Conservation (phyloP, 2,113 vertebrate species). For the Sclerurus mexicanus region DNA sequence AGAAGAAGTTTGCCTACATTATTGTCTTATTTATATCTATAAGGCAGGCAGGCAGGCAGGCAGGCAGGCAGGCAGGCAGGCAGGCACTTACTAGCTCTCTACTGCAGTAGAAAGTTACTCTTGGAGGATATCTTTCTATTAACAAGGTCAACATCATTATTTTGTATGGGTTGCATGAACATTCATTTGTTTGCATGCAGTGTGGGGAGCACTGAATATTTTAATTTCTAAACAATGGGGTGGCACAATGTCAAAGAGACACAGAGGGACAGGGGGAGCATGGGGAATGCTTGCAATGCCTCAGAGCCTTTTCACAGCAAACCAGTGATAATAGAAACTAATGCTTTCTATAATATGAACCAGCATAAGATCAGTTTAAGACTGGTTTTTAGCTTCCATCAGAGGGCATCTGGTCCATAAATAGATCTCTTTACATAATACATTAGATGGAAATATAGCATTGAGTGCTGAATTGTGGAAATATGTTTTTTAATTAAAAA, state of each 20-base stretch:
- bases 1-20: background rate
- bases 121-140: conserved; percentile 30
- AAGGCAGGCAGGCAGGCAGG: background rate
- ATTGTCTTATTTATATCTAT: background rate
- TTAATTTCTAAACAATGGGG: conserved; percentile 63
- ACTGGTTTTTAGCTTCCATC: background rate
- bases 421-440: background rate
- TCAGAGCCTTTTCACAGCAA: conserved; percentile 22
- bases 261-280: background rate
- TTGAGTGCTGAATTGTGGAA: background rate
- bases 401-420: conserved; percentile 23
- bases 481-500: conserved; percentile 11
- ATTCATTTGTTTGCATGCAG: conserved; percentile 12
- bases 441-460: conserved; percentile 1
- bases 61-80: background rate
- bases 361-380: conserved; percentile 26
- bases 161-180: conserved; percentile 4
- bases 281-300: background rate
- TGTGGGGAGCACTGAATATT: conserved; percentile 11
- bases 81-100: background rate
- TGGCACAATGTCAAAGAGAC: conserved; percentile 61
- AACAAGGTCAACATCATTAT: conserved; percentile 18
- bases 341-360: conserved; percentile 18
- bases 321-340: conserved; percentile 12
- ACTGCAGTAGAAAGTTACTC: background rate